phyloP scores from a whole-genome alignment of 1,140 invertebrate species.

The Brachionus sp. region DNA sequence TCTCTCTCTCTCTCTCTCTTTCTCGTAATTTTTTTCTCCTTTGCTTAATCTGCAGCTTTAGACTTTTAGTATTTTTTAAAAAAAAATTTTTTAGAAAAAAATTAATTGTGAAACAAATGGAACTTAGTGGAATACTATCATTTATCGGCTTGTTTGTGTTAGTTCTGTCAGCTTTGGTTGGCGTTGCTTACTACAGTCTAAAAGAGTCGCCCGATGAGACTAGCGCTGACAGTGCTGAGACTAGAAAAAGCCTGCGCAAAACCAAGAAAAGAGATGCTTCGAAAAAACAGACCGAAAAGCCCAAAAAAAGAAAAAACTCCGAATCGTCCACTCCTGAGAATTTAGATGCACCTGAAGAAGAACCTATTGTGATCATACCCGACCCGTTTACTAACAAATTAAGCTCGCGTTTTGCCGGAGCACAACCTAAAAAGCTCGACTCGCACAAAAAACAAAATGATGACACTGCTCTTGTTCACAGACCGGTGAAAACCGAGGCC shows the following conservation, averaged over 20 bases:
- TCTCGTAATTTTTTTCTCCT: not conserved
- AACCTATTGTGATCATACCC: slow-evolving; percentile 10
- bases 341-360: not conserved
- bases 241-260: not conserved
- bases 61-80: not conserved
- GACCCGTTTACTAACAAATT: slow-evolving; percentile 32
- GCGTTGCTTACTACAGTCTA: slow-evolving; percentile 20
- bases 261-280: not conserved
- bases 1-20: not conserved
- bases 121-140: not conserved
- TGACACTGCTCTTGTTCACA: not conserved
- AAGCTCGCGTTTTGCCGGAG: slow-evolving; percentile 10
- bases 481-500: not conserved
- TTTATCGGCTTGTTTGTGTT: not conserved
- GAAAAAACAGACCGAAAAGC: not conserved
- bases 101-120: slow-evolving; percentile 16
- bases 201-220: not conserved
- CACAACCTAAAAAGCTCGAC: not conserved
- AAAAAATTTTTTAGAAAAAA: slow-evolving; percentile 27
- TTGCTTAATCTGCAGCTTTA: not conserved
- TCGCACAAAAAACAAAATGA: not conserved
- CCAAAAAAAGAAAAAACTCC: slow-evolving; percentile 22
- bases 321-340: not conserved
- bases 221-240: not conserved
- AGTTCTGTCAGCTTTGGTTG: not conserved